Evolutionary conservation across 2,888 invertebrate genomes (phyloP), one percentile per base, ranked within the genome.

Genomic region (Dryocosmus kuriphilus): DNA sequence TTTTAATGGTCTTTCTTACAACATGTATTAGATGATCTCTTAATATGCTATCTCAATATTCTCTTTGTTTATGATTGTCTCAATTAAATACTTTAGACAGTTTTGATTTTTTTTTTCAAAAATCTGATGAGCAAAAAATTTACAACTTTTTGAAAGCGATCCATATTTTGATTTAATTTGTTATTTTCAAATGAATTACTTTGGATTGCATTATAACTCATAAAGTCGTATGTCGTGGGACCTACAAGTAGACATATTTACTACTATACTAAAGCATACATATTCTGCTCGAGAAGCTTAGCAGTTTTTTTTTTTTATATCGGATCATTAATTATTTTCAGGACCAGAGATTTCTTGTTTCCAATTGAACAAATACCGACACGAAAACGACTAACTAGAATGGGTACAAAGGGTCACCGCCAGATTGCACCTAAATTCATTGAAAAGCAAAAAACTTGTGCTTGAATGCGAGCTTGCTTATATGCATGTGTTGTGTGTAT

Each of bases 271-370:
- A 16, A 41, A 16, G 16, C 6, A n/a, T n/a, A 41, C 1, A 51
- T 51, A 3, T 8, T 55, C 51, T 9, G 0, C 51, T 22, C 1
- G 2, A 55, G n/a, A 22, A 55, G 51, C 19, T 55, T 3, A 22
- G 3, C 9, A 3, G n/a, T 22, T 22, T 41, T 55, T 22, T 22
- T 41, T 46, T 46, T n/a, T 51, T n/a, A 51, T 51, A n/a, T n/a
- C 22, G 9, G 51, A 11, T 73, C 62, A 77, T 77, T 73, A 77
- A 77, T 77, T 73, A 61, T 73, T 62, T 73, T 73, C 77, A 73
- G 51, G n/a, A 73, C 9, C 77, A 77, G 77, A 19, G 8, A n/a
- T 11, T 51, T 30, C 32, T 14, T 60, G 57, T 60, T 51, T 71
- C 30, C 46, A 51, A 30, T 5, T 9, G 51, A 71, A 51, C 30